Evolutionary conservation across 2,888 invertebrate genomes (phyloP), one percentile per base, ranked within the genome.

Genomic region (Sarcophaga variegata): DNA sequence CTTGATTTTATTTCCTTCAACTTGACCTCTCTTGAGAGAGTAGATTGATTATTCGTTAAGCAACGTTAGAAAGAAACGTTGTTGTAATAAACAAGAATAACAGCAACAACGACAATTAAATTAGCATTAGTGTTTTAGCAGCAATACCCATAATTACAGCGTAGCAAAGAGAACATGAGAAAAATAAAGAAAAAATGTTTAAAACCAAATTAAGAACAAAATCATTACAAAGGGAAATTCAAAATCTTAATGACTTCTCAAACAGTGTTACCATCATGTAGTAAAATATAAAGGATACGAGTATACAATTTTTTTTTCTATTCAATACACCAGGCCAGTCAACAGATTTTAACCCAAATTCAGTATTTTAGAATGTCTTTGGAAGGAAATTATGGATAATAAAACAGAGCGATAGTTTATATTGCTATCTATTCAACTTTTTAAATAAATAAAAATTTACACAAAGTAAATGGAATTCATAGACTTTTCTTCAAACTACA

Each of bases 1-100:
- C 59, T 45, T 6, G 47, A 71, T 71, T 62, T 49, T 20, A 87
- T 88, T 88, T 86, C 90, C 90, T 91, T 92, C 90, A 91, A 92
- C 91, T 91, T 91, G 92, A 90, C 90, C 91, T 89, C 90, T 54
- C 54, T 14, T 54, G 54, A 4, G 54, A 54, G 89, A 87, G 88
- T 88, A 90, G 89, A 90, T 88, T 89, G 89, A 79, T 79, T 81
- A 72, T 78, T 66, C 60, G 81, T 20, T 85, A 79, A 78, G 45
- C 37, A 71, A 63, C 66, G 72, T 54, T 54, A 82, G 70, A 63
- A 79, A 59, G 71, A 82, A 79, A 82, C 25, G 37, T 54, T 54
- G 4, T 66, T 69, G 54, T 59, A 70, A 6, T 27, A 6, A 45
- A 20, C 12, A 63, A 77, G 17, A 77, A 74, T 59, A 69, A 45